Evolutionary conservation across 2,113 vertebrate species (phyloP).

Genomic region (Nesogale talazaci): DNA sequence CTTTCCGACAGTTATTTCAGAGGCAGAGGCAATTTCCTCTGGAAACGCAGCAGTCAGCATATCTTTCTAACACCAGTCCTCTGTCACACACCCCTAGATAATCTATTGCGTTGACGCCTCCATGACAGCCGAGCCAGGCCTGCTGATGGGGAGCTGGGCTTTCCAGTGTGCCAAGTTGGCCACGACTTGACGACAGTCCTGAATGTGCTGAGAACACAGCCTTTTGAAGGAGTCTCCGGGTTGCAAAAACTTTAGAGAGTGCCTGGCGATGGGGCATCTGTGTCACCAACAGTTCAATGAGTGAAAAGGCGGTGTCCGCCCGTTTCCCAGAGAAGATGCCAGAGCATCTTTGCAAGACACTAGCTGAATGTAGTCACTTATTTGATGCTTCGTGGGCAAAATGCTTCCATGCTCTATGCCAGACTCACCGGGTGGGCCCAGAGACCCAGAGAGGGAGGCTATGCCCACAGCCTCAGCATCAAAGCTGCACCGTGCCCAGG

Average conservation of each 20-base stretch:
- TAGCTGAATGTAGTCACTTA: not conserved
- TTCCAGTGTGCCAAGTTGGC: conserved; percentile 57
- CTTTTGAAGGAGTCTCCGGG: not conserved
- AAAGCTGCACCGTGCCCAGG: not conserved
- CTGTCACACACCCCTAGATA: conserved; percentile 55
- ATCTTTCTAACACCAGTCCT: conserved; percentile 53
- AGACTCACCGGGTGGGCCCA: not conserved
- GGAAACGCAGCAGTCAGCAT: conserved; percentile 68
- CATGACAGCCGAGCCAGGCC: conserved; percentile 42
- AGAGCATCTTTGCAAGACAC: not conserved
- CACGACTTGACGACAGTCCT: conserved; percentile 47
- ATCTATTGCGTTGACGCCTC: conserved; percentile 47
- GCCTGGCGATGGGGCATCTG: not conserved
- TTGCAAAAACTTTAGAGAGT: not conserved
- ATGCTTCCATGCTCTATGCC: not conserved
- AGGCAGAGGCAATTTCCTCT: conserved; percentile 62
- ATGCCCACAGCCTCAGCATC: not conserved
- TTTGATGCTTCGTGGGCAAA: not conserved
- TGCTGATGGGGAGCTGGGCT: conserved; percentile 45
- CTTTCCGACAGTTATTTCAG: conserved; percentile 65
- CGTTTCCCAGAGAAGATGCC: conserved; percentile 19
- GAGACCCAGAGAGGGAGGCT: not conserved
- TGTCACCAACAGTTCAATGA: not conserved
- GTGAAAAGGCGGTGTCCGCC: not conserved
- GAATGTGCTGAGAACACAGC: conserved; percentile 31